These are phyloP conservation scores for Bradynema listronoti DNA, from an alignment of 1,140 invertebrate genomes.

Conservation along the genomic window DNA sequence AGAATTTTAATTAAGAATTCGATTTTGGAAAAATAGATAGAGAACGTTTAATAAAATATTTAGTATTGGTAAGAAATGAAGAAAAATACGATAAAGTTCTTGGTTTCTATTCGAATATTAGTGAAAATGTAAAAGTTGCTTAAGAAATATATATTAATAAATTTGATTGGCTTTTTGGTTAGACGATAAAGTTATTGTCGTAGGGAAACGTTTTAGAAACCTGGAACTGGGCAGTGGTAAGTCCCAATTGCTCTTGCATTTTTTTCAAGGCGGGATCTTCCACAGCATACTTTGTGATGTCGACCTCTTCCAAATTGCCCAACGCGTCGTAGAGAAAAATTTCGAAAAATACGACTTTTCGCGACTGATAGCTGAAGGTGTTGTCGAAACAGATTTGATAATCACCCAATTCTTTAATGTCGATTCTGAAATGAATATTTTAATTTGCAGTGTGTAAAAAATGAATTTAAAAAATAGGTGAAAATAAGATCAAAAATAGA, in stretches of 20 bases:
- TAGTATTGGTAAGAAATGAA: too few species aligned
- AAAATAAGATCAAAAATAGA: neutral
- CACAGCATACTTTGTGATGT: constrained; percentile 39
- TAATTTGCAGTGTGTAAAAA: too few species aligned
- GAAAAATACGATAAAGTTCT: too few species aligned
- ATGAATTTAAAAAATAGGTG: neutral
- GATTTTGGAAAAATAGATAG: constrained; percentile 1
- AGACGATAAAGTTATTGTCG: too few species aligned
- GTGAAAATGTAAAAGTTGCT: too few species aligned
- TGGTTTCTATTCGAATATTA: too few species aligned
- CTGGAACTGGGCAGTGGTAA: constrained; percentile 33
- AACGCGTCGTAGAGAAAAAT: constrained; percentile 53
- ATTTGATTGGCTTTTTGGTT: too few species aligned
- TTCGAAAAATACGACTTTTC: constrained; percentile 60
- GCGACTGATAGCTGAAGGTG: constrained; percentile 59
- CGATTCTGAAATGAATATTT: too few species aligned
- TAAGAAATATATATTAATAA: too few species aligned
- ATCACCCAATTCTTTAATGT: constrained; percentile 51
- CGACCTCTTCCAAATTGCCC: constrained; percentile 57
- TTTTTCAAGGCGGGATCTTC: constrained; percentile 25
- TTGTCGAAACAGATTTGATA: constrained; percentile 62
- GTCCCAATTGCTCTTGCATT: constrained; percentile 29
- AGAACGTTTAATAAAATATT: constrained; percentile 25
- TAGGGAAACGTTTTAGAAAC: constrained; percentile 23
- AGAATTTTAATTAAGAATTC: constrained; percentile 9